phyloP scores from a whole-genome alignment of 2,888 invertebrate species.

The Oeneis ivallda region DNA sequence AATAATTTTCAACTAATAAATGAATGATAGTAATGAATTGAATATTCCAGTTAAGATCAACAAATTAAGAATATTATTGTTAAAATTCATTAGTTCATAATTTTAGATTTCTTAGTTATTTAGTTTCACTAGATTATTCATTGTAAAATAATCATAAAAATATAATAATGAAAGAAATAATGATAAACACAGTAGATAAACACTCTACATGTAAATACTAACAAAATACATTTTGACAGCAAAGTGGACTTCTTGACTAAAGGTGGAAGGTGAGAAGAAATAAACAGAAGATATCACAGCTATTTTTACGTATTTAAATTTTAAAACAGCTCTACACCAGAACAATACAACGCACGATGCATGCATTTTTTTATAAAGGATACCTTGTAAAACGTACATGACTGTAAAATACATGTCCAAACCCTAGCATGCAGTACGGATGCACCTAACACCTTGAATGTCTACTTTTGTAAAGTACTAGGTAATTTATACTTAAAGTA shows the following conservation, averaged over 20 bases:
- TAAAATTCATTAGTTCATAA: not conserved
- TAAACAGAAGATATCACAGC: constrained; percentile 38
- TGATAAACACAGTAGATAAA: constrained; percentile 17
- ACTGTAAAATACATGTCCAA: constrained; percentile 21
- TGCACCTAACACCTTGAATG: constrained; percentile 31
- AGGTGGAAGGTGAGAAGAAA: constrained; percentile 58
- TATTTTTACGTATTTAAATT: constrained; percentile 28
- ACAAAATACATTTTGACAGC: constrained; percentile 67
- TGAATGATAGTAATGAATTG: too few relatives aligned
- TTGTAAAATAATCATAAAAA: not conserved
- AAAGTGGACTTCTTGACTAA: constrained; percentile 64
- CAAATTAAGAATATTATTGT: too few relatives aligned
- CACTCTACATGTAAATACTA: constrained; percentile 49
- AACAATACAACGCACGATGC: constrained; percentile 55
- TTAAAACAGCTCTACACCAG: constrained; percentile 34
- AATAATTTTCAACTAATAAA: too few relatives aligned
- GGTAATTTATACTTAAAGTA: not conserved
- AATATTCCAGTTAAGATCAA: too few relatives aligned
- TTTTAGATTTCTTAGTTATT: not conserved
- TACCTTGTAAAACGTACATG: constrained; percentile 13
- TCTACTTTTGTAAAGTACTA: not conserved
- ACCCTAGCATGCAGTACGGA: constrained; percentile 33
- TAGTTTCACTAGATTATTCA: not conserved
- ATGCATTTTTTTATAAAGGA: constrained; percentile 44
- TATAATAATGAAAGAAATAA: not conserved